Evolutionary conservation across 2,113 vertebrate species (phyloP), one percentile per base, ranked within the genome.

Genomic region (Thunnus maccoyii): DNA sequence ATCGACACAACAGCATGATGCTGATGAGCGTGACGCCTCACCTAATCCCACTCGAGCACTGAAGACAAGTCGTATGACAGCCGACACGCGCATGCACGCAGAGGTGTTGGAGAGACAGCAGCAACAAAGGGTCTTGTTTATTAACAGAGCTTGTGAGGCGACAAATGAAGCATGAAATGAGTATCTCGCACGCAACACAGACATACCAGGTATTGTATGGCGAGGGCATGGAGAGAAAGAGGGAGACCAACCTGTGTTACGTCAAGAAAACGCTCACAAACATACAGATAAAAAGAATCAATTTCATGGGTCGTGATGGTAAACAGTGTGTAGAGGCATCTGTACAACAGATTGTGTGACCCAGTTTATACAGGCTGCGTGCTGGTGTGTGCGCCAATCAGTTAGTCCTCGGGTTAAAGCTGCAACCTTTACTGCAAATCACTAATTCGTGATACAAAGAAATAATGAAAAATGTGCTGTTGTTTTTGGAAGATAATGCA

Each of bases 141-240:
- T 92, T 92, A 92, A 94, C 82, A 60, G 79, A 75, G 85, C 84
- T 76, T 44, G 86, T 78, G 83, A 86, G 83, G 88, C 12, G 32
- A 86, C 86, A 90, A 94, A 93, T 93, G 88, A 92, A 93, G 87
- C 88, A 76, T 93, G 92, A 93, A 92, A 93, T 94, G 86, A 92
- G 82, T 75, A 81, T 84, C 83, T 85, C 30, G 13, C 58, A 51
- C 86, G 75, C 80, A 69, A 86, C 80, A 78, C 75, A 84, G 84
- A 89, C 73, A 64, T 76, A 75, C 52, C 89, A 92, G 88, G 86
- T 87, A 85, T 48, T 78, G 52, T 83, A 58, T 14, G 56, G 65
- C 12, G 64, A 72, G 81, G 85, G 56, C 50, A 55, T 13, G 61
- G 55, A 47, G 78, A 25, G 74, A 68, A 77, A 82, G 73, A 80